These are phyloP conservation scores for Apamea crenata DNA, from an alignment of 2,888 invertebrate genomes.

Conservation along the genomic window DNA sequence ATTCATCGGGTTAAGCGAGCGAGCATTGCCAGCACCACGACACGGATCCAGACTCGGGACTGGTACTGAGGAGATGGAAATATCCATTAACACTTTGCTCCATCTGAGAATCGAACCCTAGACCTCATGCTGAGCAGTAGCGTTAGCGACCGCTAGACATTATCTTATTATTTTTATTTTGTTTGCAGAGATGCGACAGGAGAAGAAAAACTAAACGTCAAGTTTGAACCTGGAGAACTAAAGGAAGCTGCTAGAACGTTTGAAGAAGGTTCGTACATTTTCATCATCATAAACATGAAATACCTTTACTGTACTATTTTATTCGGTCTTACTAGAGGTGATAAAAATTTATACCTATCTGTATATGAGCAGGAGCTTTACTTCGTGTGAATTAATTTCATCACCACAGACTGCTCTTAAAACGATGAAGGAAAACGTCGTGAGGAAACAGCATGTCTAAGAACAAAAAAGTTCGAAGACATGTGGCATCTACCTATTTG, in stretches of 20 bases:
- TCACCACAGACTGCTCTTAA: too few relatives aligned
- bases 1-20: too few relatives aligned
- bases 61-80: neutral
- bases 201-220: slow-evolving; percentile 91
- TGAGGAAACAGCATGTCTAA: too few relatives aligned
- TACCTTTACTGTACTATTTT: neutral
- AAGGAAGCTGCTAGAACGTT: slow-evolving; percentile 93
- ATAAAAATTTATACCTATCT: neutral
- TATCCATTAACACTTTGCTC: neutral
- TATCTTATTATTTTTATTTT: neutral
- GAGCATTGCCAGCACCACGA: too few relatives aligned
- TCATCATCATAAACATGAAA: neutral
- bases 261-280: slow-evolving; percentile 92
- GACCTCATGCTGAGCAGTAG: neutral
- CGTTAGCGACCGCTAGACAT: neutral
- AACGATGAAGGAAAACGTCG: too few relatives aligned
- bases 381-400: too few relatives aligned
- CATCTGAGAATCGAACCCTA: neutral
- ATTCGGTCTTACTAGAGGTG: neutral
- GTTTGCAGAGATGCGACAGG: slow-evolving; percentile 82
- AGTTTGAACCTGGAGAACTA: slow-evolving; percentile 92
- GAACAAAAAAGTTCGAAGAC: too few relatives aligned
- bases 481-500: too few relatives aligned
- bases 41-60: too few relatives aligned
- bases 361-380: neutral